Evolutionary conservation across 2,888 invertebrate genomes (phyloP), one percentile per base, ranked within the genome.

Genomic region (Dusona sp.): DNA sequence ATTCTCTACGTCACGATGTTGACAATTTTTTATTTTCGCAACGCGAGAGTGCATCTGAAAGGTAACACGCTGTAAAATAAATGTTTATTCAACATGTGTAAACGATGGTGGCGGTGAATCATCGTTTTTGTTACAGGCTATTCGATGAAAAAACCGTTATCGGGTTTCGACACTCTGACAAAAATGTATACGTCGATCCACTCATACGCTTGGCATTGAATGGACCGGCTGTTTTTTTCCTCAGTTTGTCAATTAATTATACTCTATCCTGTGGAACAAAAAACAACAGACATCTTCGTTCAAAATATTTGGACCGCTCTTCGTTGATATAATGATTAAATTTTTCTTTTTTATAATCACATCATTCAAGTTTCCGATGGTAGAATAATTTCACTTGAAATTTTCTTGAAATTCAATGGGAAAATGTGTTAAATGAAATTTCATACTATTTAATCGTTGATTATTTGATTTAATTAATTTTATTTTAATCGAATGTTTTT

Each of bases 71-170:
- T 33, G 51, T 72, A 38, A 38, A 74, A 57, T 25, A 36, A 74
- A 54, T 74, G 64, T 29, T 25, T 45, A 64, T 64, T 64, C 64
- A 45, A 64, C 64, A 45, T 45, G 45, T 33, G 75, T 19, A 29
- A 64, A 64, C 64, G 42, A 64, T 75, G 64, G 45, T 64, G 33
- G 42, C 61, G 42, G 33, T 64, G 61, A 75, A 75, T 75, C 36
- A 64, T 75, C n/a, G 61, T 75, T 75, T 75, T 64, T 45, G 16
- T 38, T 45, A 19, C 75, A 64, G 3, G 22, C 61, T 61, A 3
- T 61, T 1, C 2, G 42, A 25, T 22, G 64, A 42, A 75, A 75
- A 45, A 45, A 64, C n/a, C n/a, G 11, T 45, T 38, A 75, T 64
- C n/a, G 75, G 61, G 13, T 36, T 75, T 75, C 33, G 38, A 74